Percentiles rank a stretch among this genome's conserved stretches.
These are phyloP conservation scores for Stigmatopora argus DNA, from an alignment of 2,113 vertebrate species.

Conservation along the genomic window DNA sequence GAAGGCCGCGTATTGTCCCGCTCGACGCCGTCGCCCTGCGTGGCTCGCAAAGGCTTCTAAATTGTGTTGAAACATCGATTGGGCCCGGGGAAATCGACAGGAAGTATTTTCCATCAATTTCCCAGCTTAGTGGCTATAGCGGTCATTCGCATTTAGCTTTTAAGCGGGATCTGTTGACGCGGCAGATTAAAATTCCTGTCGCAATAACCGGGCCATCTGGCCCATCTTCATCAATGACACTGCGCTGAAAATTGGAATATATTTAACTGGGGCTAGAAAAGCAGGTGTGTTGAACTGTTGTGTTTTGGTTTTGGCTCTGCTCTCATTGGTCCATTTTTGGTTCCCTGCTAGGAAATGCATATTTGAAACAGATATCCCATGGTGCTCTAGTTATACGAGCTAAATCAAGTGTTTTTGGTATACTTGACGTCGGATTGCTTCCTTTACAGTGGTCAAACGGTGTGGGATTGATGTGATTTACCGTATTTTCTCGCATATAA, in stretches of 20 bases:
- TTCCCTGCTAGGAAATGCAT: no score
- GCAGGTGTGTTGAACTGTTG: no score
- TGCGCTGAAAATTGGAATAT: conserved; percentile 32
- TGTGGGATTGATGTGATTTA: no score
- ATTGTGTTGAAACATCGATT: neutral
- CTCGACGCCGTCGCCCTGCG: neutral
- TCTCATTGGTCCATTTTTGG: no score
- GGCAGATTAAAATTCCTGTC: conserved; percentile 50
- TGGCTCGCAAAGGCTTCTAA: neutral
- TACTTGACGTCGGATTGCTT: no score
- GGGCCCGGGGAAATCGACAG: neutral
- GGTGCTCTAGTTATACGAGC: no score
- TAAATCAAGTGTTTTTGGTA: no score
- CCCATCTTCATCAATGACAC: conserved; percentile 41
- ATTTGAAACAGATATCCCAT: no score
- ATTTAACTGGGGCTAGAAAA: conserved; percentile 13
- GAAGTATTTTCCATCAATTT: conserved; percentile 15
- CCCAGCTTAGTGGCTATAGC: conserved; percentile 23
- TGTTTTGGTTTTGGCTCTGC: no score
- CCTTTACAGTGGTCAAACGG: no score
- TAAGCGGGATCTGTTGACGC: conserved; percentile 35
- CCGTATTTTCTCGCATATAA: no score
- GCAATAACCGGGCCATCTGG: conserved; percentile 57
- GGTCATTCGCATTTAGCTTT: conserved; percentile 38
- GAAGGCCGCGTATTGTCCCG: neutral